Percentiles rank a stretch among this genome's conserved stretches.
phyloP scores from a whole-genome alignment of 2,888 invertebrate species.

The Phaedon cochleariae region DNA sequence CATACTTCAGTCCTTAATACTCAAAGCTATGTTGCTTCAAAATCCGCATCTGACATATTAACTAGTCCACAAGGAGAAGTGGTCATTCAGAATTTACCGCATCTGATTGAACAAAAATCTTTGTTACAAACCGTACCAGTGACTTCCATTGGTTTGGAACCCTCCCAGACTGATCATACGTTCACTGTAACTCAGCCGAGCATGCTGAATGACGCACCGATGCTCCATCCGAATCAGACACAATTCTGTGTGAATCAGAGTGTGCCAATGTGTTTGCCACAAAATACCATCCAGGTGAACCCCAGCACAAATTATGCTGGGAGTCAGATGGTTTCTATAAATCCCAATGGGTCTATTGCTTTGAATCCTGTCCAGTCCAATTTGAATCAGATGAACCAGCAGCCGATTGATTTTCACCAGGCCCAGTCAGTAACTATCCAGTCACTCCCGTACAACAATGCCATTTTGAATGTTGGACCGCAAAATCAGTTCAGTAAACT shows the following conservation, averaged over 20 bases:
- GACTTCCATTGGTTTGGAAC: constrained; percentile 37
- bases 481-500: constrained; percentile 56
- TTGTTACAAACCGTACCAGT: constrained; percentile 44
- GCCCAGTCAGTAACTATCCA: constrained; percentile 55
- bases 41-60: constrained; percentile 52
- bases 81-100: constrained; percentile 38
- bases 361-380: constrained; percentile 38
- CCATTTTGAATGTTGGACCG: constrained; percentile 53
- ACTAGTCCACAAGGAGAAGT: constrained; percentile 45
- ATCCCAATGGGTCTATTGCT: constrained; percentile 35
- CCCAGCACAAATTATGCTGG: constrained; percentile 32
- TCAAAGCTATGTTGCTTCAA: constrained; percentile 54
- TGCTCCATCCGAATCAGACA: constrained; percentile 41
- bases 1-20: constrained; percentile 58
- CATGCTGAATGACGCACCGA: constrained; percentile 38
- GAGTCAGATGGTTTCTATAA: constrained; percentile 37
- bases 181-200: constrained; percentile 42
- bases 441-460: constrained; percentile 53
- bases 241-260: constrained; percentile 53
- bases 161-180: constrained; percentile 36
- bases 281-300: constrained; percentile 40
- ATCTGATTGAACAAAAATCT: constrained; percentile 43
- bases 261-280: constrained; percentile 50
- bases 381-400: constrained; percentile 48
- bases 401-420: constrained; percentile 51